Evolutionary conservation across 2,797 vertebrate genomes (phyloP).

Genomic region (Threskiornis aethiopicus): DNA sequence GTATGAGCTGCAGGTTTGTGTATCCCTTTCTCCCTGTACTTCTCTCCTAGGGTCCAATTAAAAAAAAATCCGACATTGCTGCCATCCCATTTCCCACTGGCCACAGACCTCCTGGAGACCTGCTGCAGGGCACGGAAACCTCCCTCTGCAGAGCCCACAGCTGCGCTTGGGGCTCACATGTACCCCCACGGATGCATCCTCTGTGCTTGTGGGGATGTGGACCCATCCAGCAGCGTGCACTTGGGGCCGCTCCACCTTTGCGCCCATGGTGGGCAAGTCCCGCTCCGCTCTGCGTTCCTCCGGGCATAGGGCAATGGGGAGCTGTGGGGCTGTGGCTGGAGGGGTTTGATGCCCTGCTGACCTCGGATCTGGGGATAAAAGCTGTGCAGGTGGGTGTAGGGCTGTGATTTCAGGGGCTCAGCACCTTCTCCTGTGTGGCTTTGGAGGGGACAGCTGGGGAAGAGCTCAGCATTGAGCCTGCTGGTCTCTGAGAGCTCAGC

Average conservation of each 20-base stretch:
- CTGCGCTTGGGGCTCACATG: accelerated
- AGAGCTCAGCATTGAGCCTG: accelerated
- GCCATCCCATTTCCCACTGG: background rate
- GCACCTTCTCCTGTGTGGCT: background rate
- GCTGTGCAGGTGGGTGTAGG: background rate
- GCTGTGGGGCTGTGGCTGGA: background rate
- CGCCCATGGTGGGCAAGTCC: accelerated
- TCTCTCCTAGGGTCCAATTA: accelerated
- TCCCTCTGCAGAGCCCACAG: background rate
- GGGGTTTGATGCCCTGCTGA: background rate
- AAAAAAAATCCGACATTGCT: accelerated
- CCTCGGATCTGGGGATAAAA: background rate
- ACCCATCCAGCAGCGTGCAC: accelerated
- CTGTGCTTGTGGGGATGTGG: accelerated
- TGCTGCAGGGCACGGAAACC: background rate
- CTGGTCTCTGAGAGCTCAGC: background rate
- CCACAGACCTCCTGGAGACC: background rate
- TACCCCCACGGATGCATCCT: accelerated
- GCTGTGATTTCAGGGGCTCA: background rate
- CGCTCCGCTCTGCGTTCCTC: background rate
- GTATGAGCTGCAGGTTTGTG: background rate
- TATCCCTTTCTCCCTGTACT: background rate
- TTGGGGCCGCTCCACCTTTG: background rate
- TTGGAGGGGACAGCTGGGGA: background rate
- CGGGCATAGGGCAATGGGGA: accelerated